Conservation (phyloP, 1,140 invertebrate species). For the Caerostris extrusa region DNA sequence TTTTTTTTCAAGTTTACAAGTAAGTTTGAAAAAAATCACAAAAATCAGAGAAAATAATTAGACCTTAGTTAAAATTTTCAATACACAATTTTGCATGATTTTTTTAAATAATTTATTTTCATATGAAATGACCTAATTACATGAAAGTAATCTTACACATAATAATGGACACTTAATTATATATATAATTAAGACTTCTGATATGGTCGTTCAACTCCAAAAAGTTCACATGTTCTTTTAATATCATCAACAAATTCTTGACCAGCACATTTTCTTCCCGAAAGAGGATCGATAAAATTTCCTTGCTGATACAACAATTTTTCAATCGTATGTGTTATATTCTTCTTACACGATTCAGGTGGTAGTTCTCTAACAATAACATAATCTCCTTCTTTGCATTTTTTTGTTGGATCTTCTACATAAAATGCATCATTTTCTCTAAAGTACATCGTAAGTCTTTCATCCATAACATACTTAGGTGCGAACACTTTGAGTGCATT, state of each 20-base stretch:
- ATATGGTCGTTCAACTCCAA: conserved; percentile 63
- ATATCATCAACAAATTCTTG: conserved; percentile 78
- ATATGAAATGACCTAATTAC: too few relatives aligned
- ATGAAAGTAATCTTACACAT: too few relatives aligned
- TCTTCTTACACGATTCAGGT: conserved; percentile 45
- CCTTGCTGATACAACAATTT: conserved; percentile 78
- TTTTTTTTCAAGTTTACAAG: too few relatives aligned
- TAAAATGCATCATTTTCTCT: conserved; percentile 19
- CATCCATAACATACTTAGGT: conserved; percentile 36
- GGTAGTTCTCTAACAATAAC: conserved; percentile 40
- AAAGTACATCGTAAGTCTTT: conserved; percentile 61
- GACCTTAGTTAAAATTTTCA: too few relatives aligned
- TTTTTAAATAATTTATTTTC: too few relatives aligned
- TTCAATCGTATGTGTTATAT: conserved; percentile 78
- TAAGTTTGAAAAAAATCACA: too few relatives aligned
- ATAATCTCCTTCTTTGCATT: conserved; percentile 57
- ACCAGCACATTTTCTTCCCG: conserved; percentile 77
- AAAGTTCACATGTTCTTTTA: conserved; percentile 62
- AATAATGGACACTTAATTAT: too few relatives aligned
- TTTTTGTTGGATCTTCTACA: conserved; percentile 18
- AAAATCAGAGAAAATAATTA: too few relatives aligned
- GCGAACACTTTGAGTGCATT: conserved; percentile 29
- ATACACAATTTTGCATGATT: too few relatives aligned
- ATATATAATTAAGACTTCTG: neutral
- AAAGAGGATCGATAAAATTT: conserved; percentile 79